Percentiles rank a stretch among this genome's conserved stretches.
Evolutionary conservation across 2,113 vertebrate genomes (phyloP).

Genomic region (Takifugu bimaculatus): DNA sequence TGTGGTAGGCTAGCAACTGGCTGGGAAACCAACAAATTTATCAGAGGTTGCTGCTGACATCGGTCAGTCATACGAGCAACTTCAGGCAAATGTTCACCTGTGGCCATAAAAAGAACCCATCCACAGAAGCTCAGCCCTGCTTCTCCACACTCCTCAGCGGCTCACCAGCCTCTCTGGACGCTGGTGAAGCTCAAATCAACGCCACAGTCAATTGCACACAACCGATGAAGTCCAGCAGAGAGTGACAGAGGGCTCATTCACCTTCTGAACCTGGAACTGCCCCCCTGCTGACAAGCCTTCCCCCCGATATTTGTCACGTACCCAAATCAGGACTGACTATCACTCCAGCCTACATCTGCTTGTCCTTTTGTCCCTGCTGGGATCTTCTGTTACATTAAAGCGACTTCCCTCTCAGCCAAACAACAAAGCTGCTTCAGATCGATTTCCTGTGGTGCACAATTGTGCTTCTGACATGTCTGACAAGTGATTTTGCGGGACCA

Average conservation of each 20-base stretch:
- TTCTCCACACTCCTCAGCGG: too few species aligned
- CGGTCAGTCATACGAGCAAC: too few species aligned
- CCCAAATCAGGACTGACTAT: neutral
- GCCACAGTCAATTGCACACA: neutral
- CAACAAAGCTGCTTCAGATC: neutral
- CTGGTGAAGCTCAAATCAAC: neutral
- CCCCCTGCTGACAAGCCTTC: constrained; percentile 17
- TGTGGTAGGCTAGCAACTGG: too few species aligned
- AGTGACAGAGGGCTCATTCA: constrained; percentile 10
- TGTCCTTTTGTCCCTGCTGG: neutral
- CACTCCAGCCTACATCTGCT: neutral
- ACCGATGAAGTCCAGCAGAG: constrained; percentile 11
- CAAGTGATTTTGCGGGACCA: neutral
- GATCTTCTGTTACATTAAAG: neutral
- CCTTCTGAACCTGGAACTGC: constrained; percentile 3
- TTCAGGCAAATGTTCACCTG: too few species aligned
- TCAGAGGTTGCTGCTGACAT: too few species aligned
- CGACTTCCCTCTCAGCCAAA: neutral
- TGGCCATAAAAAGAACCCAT: too few species aligned
- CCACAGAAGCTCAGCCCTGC: too few species aligned
- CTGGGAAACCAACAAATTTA: too few species aligned
- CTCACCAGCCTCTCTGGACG: neutral
- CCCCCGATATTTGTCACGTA: constrained; percentile 12
- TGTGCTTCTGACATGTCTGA: neutral
- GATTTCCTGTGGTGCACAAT: neutral